Base-by-base conservation (phyloP, 2,888 invertebrate species). In the Oithona nana region DNA sequence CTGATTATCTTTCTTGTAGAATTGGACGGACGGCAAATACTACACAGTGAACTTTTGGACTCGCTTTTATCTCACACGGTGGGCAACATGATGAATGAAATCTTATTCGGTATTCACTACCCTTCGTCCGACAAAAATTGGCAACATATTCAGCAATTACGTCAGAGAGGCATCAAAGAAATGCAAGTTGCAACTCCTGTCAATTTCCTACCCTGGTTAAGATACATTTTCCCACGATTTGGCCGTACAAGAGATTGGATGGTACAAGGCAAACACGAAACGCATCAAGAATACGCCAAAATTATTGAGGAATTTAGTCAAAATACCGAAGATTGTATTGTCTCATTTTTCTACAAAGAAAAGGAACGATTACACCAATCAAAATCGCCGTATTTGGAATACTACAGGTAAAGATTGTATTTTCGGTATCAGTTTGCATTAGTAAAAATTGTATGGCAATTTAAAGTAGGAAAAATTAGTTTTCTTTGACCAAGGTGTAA, bases 121-220 rank as follows among this genome's bases (percentile, higher is more conserved):
- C 64, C 64, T 13, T 67, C 68, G 30, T 65, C 68, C 4, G 84
- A 88, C 70, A 76, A 78, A 69, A 81, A 81, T 4, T 90, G 89
- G 87, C 75, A 75, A 63, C 85, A 85, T 80, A 74, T 88, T 63
- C 80, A 84, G 68, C 75, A 81, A 67, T 75, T 86, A 59, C 86
- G 88, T 72, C 87, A 88, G 70, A 85, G 87, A 71, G 88, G 89
- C 0, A 81, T 84, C 57, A 83, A 86, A 70, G 79, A 83, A 68
- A 83, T 90, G 70, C 87, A 88, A 0, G 80, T 90, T 1, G 83
- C 88, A 0, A 88, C 85, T 1, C 80, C 83, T 13, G 77, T 88
- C 1, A 90, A 90, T 72, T 90, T 89, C 73, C 75, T 90, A 66
- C 88, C 90, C 16, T 81, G 84, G 70, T 73, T 88, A 52, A 72